Evolutionary conservation across 1,140 invertebrate genomes (phyloP).

Genomic region (Bombus polaris): DNA sequence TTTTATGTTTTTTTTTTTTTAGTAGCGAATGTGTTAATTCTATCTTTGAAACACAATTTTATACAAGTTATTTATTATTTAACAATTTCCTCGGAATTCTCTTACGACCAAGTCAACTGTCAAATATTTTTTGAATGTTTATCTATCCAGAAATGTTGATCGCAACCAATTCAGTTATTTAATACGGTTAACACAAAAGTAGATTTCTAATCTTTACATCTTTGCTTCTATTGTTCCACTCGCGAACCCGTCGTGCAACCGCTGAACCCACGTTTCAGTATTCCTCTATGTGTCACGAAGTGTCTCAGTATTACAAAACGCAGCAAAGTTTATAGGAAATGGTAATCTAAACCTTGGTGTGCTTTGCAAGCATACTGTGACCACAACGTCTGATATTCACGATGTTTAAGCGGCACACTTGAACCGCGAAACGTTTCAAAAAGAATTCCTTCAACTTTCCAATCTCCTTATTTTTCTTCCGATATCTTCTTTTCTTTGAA

Average conservation of each 20-base stretch:
- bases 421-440: background rate
- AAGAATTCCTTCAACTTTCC: too few species aligned
- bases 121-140: background rate
- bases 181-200: background rate
- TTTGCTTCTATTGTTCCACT: background rate
- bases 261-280: slow-evolving; percentile 1
- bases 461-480: too few species aligned
- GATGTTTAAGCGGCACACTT: background rate
- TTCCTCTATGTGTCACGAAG: slow-evolving; percentile 1
- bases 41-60: too few species aligned
- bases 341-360: slow-evolving; percentile 8
- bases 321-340: slow-evolving; percentile 9
- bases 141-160: background rate
- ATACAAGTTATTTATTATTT: too few species aligned
- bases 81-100: too few species aligned
- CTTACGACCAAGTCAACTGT: too few species aligned
- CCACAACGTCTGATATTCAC: background rate
- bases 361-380: background rate
- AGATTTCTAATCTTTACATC: background rate
- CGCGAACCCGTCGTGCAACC: background rate
- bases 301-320: background rate
- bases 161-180: background rate
- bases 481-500: background rate
- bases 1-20: too few species aligned
- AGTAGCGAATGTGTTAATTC: too few species aligned